Base-by-base conservation (phyloP, 1,140 invertebrate genomes). In the Penaeus indicus region DNA sequence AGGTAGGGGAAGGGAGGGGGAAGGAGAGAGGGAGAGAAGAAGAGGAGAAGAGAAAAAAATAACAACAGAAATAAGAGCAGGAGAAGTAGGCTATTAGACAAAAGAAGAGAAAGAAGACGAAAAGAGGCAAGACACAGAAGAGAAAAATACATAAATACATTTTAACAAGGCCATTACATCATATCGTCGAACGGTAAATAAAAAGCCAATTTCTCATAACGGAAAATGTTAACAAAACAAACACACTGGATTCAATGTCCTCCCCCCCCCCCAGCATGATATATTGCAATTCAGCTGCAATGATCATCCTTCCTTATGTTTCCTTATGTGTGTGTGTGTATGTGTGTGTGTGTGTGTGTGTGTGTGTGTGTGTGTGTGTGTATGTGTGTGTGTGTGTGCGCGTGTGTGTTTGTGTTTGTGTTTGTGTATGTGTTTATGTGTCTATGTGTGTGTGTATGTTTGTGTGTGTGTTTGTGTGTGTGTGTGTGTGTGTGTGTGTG, bases 301-400 rank as follows among this genome's bases (percentile, higher is more conserved):
- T 42, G 0, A 8, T 8, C 7, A 42, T 42, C 38, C 38, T 42
- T 42, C 38, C 38, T 2, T 72, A 5, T 22, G n/a, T 2, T 32
- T 18, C 13, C 22, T 25, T 60, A 82, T 22, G 19, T 60, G 25
- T 60, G 61, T 60, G 61, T 60, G 61, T 82, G 25, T 60, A 60
- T 82, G 25, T 82, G 61, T 82, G 61, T 82, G 61, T 82, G 25
- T 82, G 61, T 60, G 22, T 82, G 32, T 82, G 22, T 82, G 32
- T 82, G 22, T 82, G 22, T 82, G 32, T 82, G 21, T 82, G 21
- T 82, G 32, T 82, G 47, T 42, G 13, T 82, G 54, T 82, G 21
- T 82, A 4, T 82, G 60, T 82, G 16, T 82, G 25, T 82, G 80
- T 61, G 16, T 63, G n/a, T 38, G 21, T 60, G 60, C 18, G 42